Evolutionary conservation across 2,888 invertebrate species (phyloP).

Genomic region (Hipparchia sbordonii): DNA sequence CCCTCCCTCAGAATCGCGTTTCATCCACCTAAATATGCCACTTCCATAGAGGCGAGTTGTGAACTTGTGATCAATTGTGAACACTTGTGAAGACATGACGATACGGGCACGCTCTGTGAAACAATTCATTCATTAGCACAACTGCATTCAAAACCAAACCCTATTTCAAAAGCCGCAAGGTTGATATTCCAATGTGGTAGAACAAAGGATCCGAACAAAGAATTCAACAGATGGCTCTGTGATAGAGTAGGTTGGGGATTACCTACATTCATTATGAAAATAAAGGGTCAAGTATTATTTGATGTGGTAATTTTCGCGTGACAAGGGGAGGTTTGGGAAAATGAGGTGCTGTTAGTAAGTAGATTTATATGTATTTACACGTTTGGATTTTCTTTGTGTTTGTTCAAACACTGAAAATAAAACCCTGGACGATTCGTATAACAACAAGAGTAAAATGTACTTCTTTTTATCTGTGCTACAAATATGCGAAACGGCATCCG

Average conservation of each 20-base stretch:
- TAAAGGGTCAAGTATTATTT: constrained; percentile 54
- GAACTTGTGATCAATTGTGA: constrained; percentile 5
- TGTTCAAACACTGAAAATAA: neutral
- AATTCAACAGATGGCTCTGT: constrained; percentile 72
- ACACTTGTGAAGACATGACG: constrained; percentile 28
- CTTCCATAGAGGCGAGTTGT: constrained; percentile 26
- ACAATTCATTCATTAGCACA: constrained; percentile 46
- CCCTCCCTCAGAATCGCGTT: constrained; percentile 7
- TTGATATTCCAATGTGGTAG: constrained; percentile 50
- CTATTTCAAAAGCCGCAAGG: constrained; percentile 53
- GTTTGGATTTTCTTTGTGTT: neutral
- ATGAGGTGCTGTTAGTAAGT: constrained; percentile 14
- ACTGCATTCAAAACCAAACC: constrained; percentile 55
- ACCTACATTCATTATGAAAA: constrained; percentile 61
- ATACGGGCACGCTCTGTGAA: constrained; percentile 33
- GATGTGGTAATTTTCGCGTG: constrained; percentile 27
- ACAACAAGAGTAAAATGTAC: no score
- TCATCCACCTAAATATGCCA: constrained; percentile 33
- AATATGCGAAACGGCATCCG: no score
- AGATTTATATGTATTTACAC: no score
- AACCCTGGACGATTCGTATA: neutral
- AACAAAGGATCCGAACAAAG: constrained; percentile 59
- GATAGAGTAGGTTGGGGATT: constrained; percentile 52
- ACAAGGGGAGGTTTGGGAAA: constrained; percentile 19
- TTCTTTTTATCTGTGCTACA: no score